A percentile compares a stretch with the other conserved stretches of the same genome.
Evolutionary conservation across 2,113 vertebrate genomes (phyloP).

Genomic region (Psophia crepitans): DNA sequence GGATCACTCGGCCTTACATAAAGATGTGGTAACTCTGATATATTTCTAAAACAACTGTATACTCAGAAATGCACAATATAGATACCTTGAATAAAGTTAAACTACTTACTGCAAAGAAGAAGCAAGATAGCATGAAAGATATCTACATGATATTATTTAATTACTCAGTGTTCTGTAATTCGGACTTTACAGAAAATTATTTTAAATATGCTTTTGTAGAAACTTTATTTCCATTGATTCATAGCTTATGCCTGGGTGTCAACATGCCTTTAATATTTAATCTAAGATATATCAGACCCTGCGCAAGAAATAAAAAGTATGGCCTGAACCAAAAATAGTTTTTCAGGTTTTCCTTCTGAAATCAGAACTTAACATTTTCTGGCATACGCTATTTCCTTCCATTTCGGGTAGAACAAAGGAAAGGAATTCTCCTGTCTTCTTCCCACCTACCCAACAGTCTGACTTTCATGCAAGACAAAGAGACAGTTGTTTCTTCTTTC

Average conservation of each 20-base stretch:
- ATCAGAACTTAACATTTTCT: background rate
- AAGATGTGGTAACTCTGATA: background rate
- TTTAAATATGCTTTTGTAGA: background rate
- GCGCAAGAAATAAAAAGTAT: background rate
- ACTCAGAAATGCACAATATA: background rate
- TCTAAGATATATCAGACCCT: background rate
- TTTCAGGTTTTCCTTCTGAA: background rate
- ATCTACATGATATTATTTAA: background rate
- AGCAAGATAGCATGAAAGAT: background rate
- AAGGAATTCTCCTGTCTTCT: background rate
- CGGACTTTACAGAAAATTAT: background rate
- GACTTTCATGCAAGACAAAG: background rate
- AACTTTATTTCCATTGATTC: background rate
- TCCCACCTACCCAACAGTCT: background rate
- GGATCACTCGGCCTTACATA: background rate
- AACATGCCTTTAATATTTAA: background rate
- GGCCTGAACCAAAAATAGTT: background rate
- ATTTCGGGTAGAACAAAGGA: background rate
- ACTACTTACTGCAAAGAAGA: background rate
- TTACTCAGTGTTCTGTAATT: background rate
- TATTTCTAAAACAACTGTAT: background rate
- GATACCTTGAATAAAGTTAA: background rate
- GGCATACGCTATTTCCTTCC: rapidly evolving
- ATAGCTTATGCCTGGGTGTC: background rate
- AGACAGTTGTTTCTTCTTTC: background rate